Conservation (phyloP, 1,140 invertebrate species). For the Ips typographus region DNA sequence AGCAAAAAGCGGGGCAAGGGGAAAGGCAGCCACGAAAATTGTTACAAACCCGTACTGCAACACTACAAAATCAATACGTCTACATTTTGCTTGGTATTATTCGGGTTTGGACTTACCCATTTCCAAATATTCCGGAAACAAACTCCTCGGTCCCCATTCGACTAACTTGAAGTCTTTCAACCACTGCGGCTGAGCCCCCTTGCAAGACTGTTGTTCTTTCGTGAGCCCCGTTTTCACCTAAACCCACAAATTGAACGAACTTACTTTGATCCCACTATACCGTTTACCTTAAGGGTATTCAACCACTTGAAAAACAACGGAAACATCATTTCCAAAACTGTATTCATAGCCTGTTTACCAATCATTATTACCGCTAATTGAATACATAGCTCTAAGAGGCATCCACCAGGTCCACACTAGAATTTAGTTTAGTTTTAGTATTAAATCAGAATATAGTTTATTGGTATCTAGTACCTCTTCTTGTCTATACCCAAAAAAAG, state of each 20-base stretch:
- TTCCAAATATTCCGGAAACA: slow-evolving; percentile 97
- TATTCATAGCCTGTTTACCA: slow-evolving; percentile 93
- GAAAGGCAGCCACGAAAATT: slow-evolving; percentile 88
- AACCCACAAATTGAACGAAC: slow-evolving; percentile 6
- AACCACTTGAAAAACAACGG: slow-evolving; percentile 74
- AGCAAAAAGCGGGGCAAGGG: slow-evolving; percentile 84
- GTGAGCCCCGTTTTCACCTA: slow-evolving; percentile 54
- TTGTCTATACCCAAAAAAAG: slow-evolving; percentile 75
- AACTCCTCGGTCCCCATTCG: slow-evolving; percentile 84
- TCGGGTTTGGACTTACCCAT: slow-evolving; percentile 70
- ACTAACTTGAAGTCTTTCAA: slow-evolving; percentile 89
- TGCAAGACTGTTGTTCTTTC: slow-evolving; percentile 43
- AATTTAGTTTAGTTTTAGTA: not conserved
- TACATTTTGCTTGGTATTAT: not conserved
- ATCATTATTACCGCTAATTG: slow-evolving; percentile 95
- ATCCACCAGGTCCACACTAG: slow-evolving; percentile 83
- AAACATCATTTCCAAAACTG: slow-evolving; percentile 77
- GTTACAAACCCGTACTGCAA: slow-evolving; percentile 90
- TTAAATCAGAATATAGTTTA: not conserved
- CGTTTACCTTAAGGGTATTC: slow-evolving; percentile 61
- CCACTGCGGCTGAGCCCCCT: slow-evolving; percentile 65
- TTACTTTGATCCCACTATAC: not conserved
- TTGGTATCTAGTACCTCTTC: slow-evolving; percentile 66
- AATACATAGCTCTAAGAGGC: slow-evolving; percentile 88
- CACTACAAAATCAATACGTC: slow-evolving; percentile 55